Percentiles rank a stretch among this genome's conserved stretches.
Evolutionary conservation across 2,113 vertebrate species (phyloP).

Genomic region (Fukomys damarensis): DNA sequence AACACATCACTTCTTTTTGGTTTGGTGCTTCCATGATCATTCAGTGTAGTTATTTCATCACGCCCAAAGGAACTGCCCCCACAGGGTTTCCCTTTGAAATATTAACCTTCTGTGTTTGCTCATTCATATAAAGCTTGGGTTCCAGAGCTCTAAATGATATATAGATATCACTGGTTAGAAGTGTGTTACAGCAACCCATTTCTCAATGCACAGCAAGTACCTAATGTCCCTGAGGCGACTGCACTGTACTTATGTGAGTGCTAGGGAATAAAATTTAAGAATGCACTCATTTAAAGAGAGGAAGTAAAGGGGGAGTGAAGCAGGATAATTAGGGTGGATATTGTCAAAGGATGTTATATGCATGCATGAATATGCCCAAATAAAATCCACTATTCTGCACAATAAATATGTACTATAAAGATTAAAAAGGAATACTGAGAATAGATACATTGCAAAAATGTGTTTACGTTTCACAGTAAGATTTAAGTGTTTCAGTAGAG

Average conservation of each 20-base stretch:
- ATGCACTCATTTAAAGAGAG: neutral
- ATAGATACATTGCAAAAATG: neutral
- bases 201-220: constrained; percentile 1
- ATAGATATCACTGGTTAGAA: neutral
- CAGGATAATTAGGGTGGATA: neutral
- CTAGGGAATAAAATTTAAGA: neutral
- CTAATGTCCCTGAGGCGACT: neutral
- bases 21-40: neutral
- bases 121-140: neutral
- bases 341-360: neutral
- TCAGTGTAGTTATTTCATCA: neutral
- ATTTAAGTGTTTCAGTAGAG: neutral
- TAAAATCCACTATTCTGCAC: neutral
- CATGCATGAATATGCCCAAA: neutral
- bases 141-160: neutral
- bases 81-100: neutral
- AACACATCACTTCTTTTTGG: neutral
- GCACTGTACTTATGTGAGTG: neutral
- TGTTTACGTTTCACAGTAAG: neutral
- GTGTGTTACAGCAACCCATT: neutral
- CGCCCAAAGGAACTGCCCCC: neutral
- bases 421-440: neutral
- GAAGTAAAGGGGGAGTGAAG: neutral
- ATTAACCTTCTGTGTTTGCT: neutral
- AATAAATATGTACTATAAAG: neutral